Evolutionary conservation across 2,797 vertebrate genomes (phyloP).

Genomic region (Callimico goeldii): DNA sequence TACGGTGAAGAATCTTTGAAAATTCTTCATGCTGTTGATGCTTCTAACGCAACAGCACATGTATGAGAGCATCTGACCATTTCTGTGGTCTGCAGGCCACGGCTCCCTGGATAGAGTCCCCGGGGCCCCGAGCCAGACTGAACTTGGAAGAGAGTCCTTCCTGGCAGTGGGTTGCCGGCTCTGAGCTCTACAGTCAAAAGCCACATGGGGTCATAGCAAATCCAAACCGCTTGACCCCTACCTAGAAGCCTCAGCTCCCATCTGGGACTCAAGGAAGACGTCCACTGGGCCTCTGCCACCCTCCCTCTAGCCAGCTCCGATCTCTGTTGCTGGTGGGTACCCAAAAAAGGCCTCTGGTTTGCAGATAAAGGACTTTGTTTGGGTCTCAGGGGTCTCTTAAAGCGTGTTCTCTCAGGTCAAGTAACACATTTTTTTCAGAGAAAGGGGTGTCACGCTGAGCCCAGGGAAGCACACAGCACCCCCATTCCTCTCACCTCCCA

Average conservation of each 20-base stretch:
- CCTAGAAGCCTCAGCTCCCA: conserved; percentile 45
- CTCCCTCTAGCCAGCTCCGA: background rate
- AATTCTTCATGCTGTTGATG: rapidly evolving
- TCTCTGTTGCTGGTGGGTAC: conserved; percentile 6
- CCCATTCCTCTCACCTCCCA: background rate
- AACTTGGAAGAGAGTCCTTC: background rate
- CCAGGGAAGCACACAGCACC: background rate
- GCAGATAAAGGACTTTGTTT: conserved; percentile 38
- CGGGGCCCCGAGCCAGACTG: background rate
- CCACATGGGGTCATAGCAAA: conserved; percentile 58
- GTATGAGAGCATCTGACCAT: background rate
- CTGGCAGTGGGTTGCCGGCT: conserved; percentile 1
- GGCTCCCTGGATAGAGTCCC: background rate
- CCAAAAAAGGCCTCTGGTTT: background rate
- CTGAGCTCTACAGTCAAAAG: conserved; percentile 56
- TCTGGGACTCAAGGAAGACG: background rate
- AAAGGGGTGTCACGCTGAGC: background rate
- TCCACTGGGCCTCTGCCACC: background rate
- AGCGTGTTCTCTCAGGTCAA: background rate
- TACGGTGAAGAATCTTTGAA: background rate
- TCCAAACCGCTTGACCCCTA: background rate
- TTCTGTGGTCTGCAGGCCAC: background rate
- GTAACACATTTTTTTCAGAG: conserved; percentile 1
- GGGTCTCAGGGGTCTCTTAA: background rate
- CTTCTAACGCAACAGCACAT: background rate